Evolutionary conservation across 2,888 invertebrate genomes (phyloP), one percentile per base, ranked within the genome.

Genomic region (Oscheius sp.): DNA sequence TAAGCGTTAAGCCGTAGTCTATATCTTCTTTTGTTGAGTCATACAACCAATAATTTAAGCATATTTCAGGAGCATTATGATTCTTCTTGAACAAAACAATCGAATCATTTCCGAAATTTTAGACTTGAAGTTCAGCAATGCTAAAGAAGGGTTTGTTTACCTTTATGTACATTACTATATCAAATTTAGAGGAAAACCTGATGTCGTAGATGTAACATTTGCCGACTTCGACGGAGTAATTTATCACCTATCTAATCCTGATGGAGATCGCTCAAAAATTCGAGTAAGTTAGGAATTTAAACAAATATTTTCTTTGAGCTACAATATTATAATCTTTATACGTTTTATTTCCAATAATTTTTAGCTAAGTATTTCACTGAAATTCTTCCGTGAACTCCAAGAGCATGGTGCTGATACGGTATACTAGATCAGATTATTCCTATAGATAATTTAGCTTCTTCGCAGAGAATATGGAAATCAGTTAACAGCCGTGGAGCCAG

Each of bases 201-300:
- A 97, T 88, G 93, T 93, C 83, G 94, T 95, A 88, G 95, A 96
- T 90, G 92, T 96, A 86, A 92, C 91, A 34, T 81, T 87, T 81
- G 82, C 95, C 83, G 98, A 98, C 90, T 99, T 98, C 90, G 98
- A 99, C 91, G 97, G 98, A 84, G 97, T 95, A 76, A 90, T 97
- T 82, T 98, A 95, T 90, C 96, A 96, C 89, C 92, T 99, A 90
- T 96, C 96, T 75, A 98, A 96, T 91, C 91, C 94, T 86, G 93
- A 94, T 89, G 92, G 93, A 86, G 96, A 97, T 89, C 96, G 95
- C 91, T 92, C 93, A 86, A 96, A 96, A 92, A 92, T 98, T 90
- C 92, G 93, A 91, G 96, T 97, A 90, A 12, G 17, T 12, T n/a
- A n/a, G n/a, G n/a, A n/a, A n/a, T n/a, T n/a, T n/a, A n/a, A n/a